Percentiles rank a stretch among this genome's conserved stretches.
phyloP scores from a whole-genome alignment of 2,797 vertebrate species.

The Apogon hyalosoma region DNA sequence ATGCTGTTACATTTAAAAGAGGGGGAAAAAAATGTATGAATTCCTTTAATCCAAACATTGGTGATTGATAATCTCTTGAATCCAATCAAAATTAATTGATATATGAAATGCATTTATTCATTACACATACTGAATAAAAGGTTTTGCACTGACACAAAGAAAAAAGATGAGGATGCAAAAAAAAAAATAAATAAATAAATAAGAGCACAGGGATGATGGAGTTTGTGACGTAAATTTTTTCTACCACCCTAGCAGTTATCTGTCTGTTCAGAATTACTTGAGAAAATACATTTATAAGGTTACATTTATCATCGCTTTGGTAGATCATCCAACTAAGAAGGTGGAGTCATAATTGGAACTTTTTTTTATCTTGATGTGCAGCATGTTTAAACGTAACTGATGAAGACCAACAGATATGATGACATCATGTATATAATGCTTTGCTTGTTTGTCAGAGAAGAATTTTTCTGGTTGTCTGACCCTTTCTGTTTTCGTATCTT shows the following conservation, averaged over 20 bases:
- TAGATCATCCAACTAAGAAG: neutral
- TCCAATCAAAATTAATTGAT: too few species aligned
- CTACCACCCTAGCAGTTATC: neutral
- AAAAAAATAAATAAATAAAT: neutral
- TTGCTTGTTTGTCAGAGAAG: constrained; percentile 26
- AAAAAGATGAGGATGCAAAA: neutral
- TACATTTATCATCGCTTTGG: neutral
- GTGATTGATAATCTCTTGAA: too few species aligned
- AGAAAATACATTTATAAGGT: neutral
- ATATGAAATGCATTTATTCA: too few species aligned
- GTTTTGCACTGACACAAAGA: neutral
- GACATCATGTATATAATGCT: neutral
- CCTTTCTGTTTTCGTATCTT: constrained; percentile 28
- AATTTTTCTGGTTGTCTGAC: constrained; percentile 20
- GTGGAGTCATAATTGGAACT: neutral
- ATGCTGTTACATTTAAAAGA: too few species aligned
- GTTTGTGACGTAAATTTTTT: neutral
- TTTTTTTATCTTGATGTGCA: neutral
- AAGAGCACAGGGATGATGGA: neutral
- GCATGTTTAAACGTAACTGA: neutral
- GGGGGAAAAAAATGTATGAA: too few species aligned
- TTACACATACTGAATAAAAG: too few species aligned
- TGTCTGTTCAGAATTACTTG: too few species aligned
- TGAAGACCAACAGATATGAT: neutral
- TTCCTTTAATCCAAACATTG: too few species aligned